Base-by-base conservation (phyloP, 2,888 invertebrate species). In the Phyllotreta striolata region DNA sequence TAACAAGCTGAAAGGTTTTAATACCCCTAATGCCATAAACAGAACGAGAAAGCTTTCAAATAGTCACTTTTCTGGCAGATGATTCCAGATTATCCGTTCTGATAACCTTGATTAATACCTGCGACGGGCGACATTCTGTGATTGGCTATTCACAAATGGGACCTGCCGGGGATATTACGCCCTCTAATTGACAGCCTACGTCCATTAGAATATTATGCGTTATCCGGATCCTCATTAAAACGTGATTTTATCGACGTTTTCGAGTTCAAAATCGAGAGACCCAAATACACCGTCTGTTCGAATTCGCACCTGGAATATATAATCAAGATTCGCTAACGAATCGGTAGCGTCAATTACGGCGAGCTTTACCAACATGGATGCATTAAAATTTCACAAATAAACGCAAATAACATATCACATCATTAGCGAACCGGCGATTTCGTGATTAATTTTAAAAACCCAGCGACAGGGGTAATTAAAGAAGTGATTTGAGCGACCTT, bases 181-280 rank as follows among this genome's bases (percentile, higher is more conserved):
- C 49, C 37, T 52, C 52, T 52, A 52, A 52, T 52, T 52, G 52
- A 52, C 52, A 52, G 52, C 3, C 12, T 24, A 52, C 52, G 52
- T 52, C 52, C 52, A 52, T 52, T 52, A 52, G 52, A 39, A 52
- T 52, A 52, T 52, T 52, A 52, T 52, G 52, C 14, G 52, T 38
- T 52, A 52, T 52, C 52, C 52, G 51, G 39, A 52, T 39, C 52
- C 52, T 52, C 52, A 52, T 52, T 52, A 52, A 52, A 52, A 52
- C 12, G 13, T 52, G 52, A 52, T 52, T 52, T 52, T 52, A 52
- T 52, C 52, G 51, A 51, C 51, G 38, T 37, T 51, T 51, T 51
- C 51, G 51, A 51, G 37, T 51, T 51, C 37, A 51, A 38, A 9
- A 9, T 35, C 6, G 9, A 1, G 34, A 52, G 24, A 24, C 24